phyloP scores from a whole-genome alignment of 2,888 invertebrate species.

The Thera britannica region DNA sequence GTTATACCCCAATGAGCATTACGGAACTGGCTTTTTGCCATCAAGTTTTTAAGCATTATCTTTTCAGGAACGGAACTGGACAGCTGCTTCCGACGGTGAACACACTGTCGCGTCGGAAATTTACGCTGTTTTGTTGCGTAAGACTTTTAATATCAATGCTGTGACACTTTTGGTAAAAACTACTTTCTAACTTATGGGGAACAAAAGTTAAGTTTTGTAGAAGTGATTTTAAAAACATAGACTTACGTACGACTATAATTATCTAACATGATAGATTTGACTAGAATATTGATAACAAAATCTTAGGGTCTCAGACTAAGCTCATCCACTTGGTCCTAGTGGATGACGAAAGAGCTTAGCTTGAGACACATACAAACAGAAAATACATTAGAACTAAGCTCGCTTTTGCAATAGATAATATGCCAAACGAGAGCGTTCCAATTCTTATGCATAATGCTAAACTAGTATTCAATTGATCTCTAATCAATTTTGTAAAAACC shows the following conservation, averaged over 20 bases:
- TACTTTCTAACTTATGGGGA: constrained; percentile 10
- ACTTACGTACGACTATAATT: no score
- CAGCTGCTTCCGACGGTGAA: constrained; percentile 44
- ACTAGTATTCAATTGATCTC: constrained; percentile 19
- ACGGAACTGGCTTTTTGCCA: constrained; percentile 51
- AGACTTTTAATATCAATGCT: constrained; percentile 33
- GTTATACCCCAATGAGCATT: constrained; percentile 49
- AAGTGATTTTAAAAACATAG: not conserved
- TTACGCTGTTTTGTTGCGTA: constrained; percentile 34
- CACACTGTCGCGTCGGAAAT: constrained; percentile 9
- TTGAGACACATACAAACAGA: no score
- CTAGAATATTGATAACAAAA: no score
- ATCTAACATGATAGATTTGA: no score
- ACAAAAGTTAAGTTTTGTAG: not conserved
- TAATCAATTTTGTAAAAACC: constrained; percentile 45
- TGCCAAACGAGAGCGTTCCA: not conserved
- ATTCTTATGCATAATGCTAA: constrained; percentile 7
- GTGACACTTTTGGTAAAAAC: constrained; percentile 33
- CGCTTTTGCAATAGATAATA: not conserved
- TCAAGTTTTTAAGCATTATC: constrained; percentile 52
- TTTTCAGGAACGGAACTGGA: constrained; percentile 48
- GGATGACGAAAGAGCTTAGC: no score
- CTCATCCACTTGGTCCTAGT: no score
- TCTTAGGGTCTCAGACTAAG: no score
- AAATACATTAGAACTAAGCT: no score